A percentile compares a stretch with the other conserved stretches of the same genome.
These are phyloP conservation scores for Calyptomena viridis DNA, from an alignment of 2,113 vertebrate genomes.

Conservation along the genomic window DNA sequence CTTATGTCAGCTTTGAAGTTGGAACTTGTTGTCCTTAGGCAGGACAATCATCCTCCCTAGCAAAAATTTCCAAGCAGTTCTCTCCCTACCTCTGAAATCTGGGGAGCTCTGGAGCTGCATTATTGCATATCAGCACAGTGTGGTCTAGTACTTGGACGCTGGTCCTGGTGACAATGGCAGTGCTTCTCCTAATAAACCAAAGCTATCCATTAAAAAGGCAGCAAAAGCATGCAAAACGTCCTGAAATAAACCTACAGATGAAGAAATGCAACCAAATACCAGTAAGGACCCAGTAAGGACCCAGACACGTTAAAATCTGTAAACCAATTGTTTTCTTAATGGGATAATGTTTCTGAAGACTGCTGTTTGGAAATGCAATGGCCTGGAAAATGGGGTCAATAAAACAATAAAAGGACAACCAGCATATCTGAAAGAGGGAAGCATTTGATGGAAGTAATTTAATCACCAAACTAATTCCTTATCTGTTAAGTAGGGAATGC, in stretches of 20 bases:
- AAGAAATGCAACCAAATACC: neutral
- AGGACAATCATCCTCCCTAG: neutral
- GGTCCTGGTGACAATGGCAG: neutral
- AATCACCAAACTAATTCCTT: slow-evolving; percentile 37
- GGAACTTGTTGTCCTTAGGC: neutral
- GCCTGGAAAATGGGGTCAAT: slow-evolving; percentile 48
- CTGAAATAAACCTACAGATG: neutral
- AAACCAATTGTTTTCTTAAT: slow-evolving; percentile 3
- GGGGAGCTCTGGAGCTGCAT: neutral
- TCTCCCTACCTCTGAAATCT: neutral
- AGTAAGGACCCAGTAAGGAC: neutral
- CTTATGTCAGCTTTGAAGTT: neutral
- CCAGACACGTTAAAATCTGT: neutral
- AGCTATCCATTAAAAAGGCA: neutral
- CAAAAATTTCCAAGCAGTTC: neutral
- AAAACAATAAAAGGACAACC: slow-evolving; percentile 36
- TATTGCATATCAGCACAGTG: neutral
- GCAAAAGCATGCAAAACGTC: neutral
- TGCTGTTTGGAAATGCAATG: slow-evolving; percentile 33
- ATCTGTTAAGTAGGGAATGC: slow-evolving; percentile 15
- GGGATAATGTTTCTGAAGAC: neutral
- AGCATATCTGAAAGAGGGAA: neutral
- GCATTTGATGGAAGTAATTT: slow-evolving; percentile 36
- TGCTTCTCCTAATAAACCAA: neutral
- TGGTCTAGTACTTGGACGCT: neutral